phyloP scores from a whole-genome alignment of 1,140 invertebrate species.

The Pogonognathellus flavescens region DNA sequence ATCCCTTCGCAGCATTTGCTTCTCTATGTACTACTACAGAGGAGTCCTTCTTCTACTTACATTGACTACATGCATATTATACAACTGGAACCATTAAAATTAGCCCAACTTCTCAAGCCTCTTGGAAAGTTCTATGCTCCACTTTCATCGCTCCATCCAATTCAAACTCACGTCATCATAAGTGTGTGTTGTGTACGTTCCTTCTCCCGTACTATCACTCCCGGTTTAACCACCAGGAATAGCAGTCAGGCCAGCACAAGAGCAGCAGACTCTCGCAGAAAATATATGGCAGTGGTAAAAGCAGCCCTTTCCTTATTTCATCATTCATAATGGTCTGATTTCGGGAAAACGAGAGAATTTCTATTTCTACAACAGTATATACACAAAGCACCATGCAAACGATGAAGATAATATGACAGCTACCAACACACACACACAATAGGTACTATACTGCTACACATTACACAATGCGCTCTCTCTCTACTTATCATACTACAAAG shows the following conservation, averaged over 20 bases:
- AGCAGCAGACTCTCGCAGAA: not conserved
- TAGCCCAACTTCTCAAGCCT: slow-evolving; percentile 35
- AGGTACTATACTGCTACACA: not conserved
- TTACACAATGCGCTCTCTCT: not conserved
- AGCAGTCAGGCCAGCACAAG: not conserved
- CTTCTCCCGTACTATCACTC: not conserved
- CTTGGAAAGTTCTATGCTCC: slow-evolving; percentile 43
- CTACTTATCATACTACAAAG: not conserved
- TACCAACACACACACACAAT: not conserved
- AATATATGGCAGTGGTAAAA: no score
- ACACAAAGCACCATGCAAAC: not conserved
- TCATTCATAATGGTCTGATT: slow-evolving; percentile 45
- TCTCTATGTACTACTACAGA: no score
- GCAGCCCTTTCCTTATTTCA: slow-evolving; percentile 21
- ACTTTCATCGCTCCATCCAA: slow-evolving; percentile 43
- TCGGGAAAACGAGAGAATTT: not conserved
- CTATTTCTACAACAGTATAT: not conserved
- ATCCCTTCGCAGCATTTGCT: no score
- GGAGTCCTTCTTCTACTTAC: no score
- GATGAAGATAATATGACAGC: not conserved
- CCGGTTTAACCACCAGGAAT: not conserved
- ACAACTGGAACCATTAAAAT: slow-evolving; percentile 21
- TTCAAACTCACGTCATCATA: slow-evolving; percentile 47
- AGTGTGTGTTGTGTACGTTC: not conserved
- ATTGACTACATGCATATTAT: no score